Evolutionary conservation across 2,113 vertebrate species (phyloP), one percentile per base, ranked within the genome.

Genomic region (Nansenia antarctica): DNA sequence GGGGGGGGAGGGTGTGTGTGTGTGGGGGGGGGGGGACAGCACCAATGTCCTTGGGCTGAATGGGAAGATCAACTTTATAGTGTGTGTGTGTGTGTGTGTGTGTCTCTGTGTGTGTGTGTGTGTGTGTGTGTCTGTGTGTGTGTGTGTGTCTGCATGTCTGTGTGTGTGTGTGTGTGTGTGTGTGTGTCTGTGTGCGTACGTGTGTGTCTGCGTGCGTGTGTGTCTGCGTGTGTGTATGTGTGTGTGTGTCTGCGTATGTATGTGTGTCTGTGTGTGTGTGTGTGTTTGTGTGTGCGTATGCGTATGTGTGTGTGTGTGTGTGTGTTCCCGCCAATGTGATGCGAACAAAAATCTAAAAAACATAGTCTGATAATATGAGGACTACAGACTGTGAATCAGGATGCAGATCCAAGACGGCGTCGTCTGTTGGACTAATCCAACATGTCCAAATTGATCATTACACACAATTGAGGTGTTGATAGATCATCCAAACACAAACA

Each of bases 21-120:
- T n/a, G n/a, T n/a, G n/a, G n/a, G n/a, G n/a, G n/a, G 79, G 55
- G 73, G 80, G 72, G 80, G 72, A 81, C 74, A 78, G 72, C 73
- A 70, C 77, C 60, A 80, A 63, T 84, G 91, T 91, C 90, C 91
- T 91, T 92, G 89, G 88, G 73, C 73, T 83, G 79, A 80, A 86
- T 82, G 26, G 65, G 82, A 87, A 87, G 86, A 89, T 89, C 85
- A 90, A 88, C 87, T 89, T 89, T 67, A 85, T 78, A 77, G 42
- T 57, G 24, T 60, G 57, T 62, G 37, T 68, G 75, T 74, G 68
- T 57, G 64, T 76, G 63, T 74, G 74, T 45, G 53, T 60, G 18
- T 47, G n/a, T 45, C 37, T 49, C 54, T 52, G 65, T 76, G 61
- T 27, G 32, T 27, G 54, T 67, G 32, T 67, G 9, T 12, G 30